Evolutionary conservation across 2,797 vertebrate species (phyloP).

Genomic region (Varecia variegata): DNA sequence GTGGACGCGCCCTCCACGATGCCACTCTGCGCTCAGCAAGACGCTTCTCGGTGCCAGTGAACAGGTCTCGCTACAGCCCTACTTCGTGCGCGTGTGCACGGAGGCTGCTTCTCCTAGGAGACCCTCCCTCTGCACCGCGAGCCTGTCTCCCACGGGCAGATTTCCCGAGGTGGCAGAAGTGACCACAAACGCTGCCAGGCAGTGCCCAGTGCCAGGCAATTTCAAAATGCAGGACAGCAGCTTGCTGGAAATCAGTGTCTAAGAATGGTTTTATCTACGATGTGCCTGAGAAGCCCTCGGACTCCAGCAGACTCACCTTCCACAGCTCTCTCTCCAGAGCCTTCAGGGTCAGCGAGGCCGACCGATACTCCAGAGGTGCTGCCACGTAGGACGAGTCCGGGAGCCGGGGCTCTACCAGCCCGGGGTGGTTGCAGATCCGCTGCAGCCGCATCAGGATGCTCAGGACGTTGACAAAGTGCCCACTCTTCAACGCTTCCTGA

Average conservation of each 20-base stretch:
- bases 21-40: not conserved
- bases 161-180: not conserved
- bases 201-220: not conserved
- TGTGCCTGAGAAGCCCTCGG: not conserved
- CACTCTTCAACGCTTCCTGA: constrained; percentile 91
- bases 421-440: constrained; percentile 93
- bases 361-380: constrained; percentile 83
- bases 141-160: not conserved
- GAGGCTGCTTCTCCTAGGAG: not conserved
- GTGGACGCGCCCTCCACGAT: not conserved
- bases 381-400: constrained; percentile 86
- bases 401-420: constrained; percentile 86
- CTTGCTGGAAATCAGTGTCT: not conserved
- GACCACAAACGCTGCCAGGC: not conserved
- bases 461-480: constrained; percentile 91
- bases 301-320: constrained; percentile 82
- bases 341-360: constrained; percentile 87
- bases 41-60: not conserved
- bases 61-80: not conserved
- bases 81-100: fast-evolving
- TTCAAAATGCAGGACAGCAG: not conserved
- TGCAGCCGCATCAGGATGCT: constrained; percentile 90
- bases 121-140: too few relatives aligned
- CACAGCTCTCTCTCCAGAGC: constrained; percentile 84
- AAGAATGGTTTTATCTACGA: not conserved